Conservation (phyloP, 2,797 vertebrate species). For the Alectoris magna region DNA sequence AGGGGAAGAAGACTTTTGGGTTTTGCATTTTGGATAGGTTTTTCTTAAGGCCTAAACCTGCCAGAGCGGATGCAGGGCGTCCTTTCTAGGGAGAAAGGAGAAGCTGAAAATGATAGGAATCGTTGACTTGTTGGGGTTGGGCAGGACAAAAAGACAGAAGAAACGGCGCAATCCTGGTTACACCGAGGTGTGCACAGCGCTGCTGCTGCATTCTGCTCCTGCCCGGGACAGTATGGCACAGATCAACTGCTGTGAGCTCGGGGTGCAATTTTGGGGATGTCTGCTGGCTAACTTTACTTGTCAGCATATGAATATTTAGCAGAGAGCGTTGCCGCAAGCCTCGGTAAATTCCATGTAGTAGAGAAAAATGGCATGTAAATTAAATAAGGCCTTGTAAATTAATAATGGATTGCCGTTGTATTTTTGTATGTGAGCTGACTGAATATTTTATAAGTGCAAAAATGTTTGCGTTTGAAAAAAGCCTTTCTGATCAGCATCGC, state of each 20-base stretch:
- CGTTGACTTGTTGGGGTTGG: too few species aligned
- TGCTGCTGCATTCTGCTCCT: neutral
- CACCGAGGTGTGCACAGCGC: neutral
- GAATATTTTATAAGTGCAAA: conserved; percentile 62
- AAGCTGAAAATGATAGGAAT: too few species aligned
- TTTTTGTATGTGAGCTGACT: conserved; percentile 39
- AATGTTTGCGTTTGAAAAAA: conserved; percentile 35
- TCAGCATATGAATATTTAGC: conserved; percentile 45
- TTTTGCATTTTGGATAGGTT: neutral
- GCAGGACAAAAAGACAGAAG: neutral
- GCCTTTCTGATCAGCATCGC: neutral
- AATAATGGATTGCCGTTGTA: conserved; percentile 53
- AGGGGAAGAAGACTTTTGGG: fast-evolving
- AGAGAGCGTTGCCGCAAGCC: neutral
- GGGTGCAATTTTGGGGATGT: neutral
- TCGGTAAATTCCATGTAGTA: conserved; percentile 44
- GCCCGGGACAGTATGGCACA: neutral
- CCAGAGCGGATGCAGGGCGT: too few species aligned
- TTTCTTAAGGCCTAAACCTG: neutral
- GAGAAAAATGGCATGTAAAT: conserved; percentile 51
- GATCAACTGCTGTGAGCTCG: neutral
- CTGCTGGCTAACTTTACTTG: conserved; percentile 7
- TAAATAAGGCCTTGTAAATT: conserved; percentile 52
- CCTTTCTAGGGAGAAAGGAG: too few species aligned
- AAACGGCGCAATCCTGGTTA: neutral